These are phyloP conservation scores for Margarornis squamiger DNA, from an alignment of 2,797 vertebrate species.

Conservation along the genomic window DNA sequence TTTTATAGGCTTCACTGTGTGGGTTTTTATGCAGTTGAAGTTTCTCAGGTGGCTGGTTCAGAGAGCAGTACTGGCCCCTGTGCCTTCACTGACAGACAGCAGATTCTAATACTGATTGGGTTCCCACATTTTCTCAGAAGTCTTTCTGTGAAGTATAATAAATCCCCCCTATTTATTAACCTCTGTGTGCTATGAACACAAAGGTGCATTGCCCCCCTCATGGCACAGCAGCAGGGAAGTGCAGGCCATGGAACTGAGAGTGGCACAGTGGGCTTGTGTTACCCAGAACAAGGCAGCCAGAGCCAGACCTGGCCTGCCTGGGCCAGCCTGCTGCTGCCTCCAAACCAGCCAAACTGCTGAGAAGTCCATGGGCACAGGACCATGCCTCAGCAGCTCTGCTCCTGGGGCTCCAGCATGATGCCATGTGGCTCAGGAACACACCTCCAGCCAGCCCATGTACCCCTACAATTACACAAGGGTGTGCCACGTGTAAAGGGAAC, in stretches of 20 bases:
- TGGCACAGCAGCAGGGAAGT: background rate
- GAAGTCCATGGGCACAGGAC: background rate
- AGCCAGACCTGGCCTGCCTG: no score
- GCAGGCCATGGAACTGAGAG: rapidly evolving
- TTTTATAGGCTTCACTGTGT: background rate
- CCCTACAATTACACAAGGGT: rapidly evolving
- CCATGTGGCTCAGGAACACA: background rate
- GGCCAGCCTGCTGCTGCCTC: background rate
- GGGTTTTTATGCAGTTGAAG: background rate
- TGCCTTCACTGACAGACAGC: background rate
- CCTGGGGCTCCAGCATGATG: background rate
- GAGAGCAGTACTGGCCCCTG: background rate
- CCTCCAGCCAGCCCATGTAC: background rate
- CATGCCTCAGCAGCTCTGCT: background rate
- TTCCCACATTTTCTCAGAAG: background rate
- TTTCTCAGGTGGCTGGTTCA: background rate
- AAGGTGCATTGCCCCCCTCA: background rate
- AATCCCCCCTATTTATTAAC: background rate
- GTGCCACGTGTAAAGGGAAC: background rate
- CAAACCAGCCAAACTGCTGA: background rate
- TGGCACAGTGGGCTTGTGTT: background rate
- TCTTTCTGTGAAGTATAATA: background rate
- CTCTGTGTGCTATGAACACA: background rate
- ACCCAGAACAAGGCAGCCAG: rapidly evolving
- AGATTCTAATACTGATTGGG: background rate